These are phyloP conservation scores for Piaya cayana DNA, from an alignment of 2,113 vertebrate genomes.

Conservation along the genomic window DNA sequence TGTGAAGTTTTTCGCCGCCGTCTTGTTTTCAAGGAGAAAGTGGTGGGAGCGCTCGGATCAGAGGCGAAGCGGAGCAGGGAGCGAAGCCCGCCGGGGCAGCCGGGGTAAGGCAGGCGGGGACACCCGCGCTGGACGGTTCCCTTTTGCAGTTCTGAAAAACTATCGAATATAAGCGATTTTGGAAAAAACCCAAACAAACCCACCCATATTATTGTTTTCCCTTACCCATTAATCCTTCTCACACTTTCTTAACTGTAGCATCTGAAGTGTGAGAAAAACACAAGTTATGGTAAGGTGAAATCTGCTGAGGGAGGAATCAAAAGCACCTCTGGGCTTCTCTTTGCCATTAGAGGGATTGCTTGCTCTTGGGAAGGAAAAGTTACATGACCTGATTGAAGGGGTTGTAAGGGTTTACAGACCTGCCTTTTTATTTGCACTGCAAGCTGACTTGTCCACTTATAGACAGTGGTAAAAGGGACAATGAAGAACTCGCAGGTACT, in stretches of 20 bases:
- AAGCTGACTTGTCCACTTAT: neutral
- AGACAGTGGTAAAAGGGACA: neutral
- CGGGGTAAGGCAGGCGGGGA: slow-evolving; percentile 4
- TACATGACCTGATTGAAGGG: neutral
- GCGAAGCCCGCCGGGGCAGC: neutral
- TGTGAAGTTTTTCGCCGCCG: neutral
- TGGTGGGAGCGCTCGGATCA: slow-evolving; percentile 7
- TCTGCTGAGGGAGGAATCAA: neutral
- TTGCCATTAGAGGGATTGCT: neutral
- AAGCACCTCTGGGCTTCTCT: neutral
- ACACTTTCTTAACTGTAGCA: neutral
- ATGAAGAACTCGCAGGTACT: fast-evolving
- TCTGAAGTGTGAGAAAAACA: neutral
- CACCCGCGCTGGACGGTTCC: too few relatives aligned
- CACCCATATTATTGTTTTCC: neutral
- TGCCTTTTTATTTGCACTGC: neutral
- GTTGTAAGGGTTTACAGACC: neutral
- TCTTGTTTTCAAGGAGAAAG: slow-evolving; percentile 34
- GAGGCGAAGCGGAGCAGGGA: slow-evolving; percentile 26
- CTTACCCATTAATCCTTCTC: neutral
- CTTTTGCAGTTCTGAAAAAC: too few relatives aligned
- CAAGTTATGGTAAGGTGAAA: neutral
- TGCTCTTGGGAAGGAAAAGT: neutral
- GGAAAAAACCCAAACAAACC: neutral
- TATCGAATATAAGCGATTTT: neutral